A percentile compares a stretch with the other conserved stretches of the same genome.
Conservation (phyloP, 2,888 invertebrate species). For the Linnaemya tessellans region DNA sequence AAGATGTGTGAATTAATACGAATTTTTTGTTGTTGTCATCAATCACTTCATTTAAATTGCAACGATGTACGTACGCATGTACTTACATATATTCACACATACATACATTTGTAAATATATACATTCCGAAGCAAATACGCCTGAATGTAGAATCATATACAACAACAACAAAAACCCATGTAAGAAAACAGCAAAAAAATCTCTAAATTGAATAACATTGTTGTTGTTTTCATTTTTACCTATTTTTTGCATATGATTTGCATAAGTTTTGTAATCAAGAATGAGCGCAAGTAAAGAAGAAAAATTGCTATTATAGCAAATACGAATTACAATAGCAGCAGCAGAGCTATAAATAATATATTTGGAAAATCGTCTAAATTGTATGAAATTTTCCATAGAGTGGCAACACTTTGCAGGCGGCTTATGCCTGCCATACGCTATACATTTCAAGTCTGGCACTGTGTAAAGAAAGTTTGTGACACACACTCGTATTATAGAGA, state of each 20-base stretch:
- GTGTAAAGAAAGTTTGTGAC: too few relatives aligned
- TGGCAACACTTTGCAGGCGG: neutral
- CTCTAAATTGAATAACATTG: constrained; percentile 65
- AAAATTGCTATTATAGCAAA: neutral
- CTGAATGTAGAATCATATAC: neutral
- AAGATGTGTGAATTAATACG: constrained; percentile 60
- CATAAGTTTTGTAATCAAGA: constrained; percentile 67
- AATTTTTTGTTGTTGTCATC: constrained; percentile 8
- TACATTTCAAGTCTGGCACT: too few relatives aligned
- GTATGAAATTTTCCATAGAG: neutral
- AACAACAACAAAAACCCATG: too few relatives aligned
- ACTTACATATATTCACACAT: neutral
- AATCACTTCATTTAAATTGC: constrained; percentile 36
- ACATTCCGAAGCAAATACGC: too few relatives aligned
- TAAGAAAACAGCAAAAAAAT: neutral
- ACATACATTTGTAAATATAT: neutral
- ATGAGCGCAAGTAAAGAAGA: constrained; percentile 32
- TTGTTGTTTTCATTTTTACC: constrained; percentile 36
- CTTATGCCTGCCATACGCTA: too few relatives aligned
- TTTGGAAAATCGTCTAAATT: neutral
- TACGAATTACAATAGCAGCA: neutral
- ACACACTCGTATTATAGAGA: too few relatives aligned
- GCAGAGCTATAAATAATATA: neutral
- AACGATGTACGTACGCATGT: neutral
- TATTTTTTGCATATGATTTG: constrained; percentile 58